Conservation (phyloP, 2,113 vertebrate genomes). For the Rynchops niger region DNA sequence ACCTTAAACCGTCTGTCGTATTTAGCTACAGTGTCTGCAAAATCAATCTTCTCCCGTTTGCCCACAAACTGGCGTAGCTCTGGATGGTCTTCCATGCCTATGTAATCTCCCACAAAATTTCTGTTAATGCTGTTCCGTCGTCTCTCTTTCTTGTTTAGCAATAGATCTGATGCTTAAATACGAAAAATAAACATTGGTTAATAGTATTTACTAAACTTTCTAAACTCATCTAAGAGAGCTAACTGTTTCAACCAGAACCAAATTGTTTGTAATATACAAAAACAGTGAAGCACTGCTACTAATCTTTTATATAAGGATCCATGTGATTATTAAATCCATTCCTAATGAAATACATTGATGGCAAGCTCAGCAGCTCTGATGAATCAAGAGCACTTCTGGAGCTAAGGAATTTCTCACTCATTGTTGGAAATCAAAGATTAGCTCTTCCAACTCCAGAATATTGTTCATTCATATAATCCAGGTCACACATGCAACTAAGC, state of each 20-base stretch:
- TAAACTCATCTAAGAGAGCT: neutral
- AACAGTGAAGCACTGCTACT: neutral
- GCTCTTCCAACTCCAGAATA: neutral
- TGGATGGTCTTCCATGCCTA: constrained; percentile 93
- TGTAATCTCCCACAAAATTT: constrained; percentile 96
- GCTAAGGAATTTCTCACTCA: neutral
- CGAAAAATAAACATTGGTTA: neutral
- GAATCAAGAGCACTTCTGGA: neutral
- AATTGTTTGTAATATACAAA: neutral
- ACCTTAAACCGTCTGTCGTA: constrained; percentile 96
- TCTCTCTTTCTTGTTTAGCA: constrained; percentile 94
- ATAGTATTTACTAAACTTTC: neutral
- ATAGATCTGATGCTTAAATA: constrained; percentile 87
- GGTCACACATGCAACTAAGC: neutral
- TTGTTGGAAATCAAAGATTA: neutral
- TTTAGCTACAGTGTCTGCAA: constrained; percentile 93
- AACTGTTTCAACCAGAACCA: neutral
- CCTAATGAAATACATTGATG: neutral
- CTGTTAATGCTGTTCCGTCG: constrained; percentile 94
- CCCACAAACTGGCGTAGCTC: constrained; percentile 93
- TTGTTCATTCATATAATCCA: neutral
- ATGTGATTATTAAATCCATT: neutral
- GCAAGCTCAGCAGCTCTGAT: neutral
- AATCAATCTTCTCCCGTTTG: constrained; percentile 95
- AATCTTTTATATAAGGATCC: neutral